These are phyloP conservation scores for Smittia sp. DNA, from an alignment of 2,888 invertebrate species.

Conservation along the genomic window DNA sequence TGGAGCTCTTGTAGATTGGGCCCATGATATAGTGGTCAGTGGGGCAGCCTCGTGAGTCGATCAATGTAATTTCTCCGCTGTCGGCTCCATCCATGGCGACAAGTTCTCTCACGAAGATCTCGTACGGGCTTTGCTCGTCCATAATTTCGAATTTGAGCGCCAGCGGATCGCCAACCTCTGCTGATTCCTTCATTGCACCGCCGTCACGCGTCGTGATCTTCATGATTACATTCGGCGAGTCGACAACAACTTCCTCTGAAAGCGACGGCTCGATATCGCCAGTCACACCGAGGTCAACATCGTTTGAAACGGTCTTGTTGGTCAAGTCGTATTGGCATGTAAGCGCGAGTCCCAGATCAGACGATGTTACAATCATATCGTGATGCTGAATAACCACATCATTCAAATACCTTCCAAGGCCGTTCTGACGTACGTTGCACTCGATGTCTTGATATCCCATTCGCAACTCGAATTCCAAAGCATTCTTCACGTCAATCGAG, in stretches of 20 bases:
- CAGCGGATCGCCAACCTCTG: slow-evolving; percentile 89
- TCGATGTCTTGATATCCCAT: slow-evolving; percentile 92
- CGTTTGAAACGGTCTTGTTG: slow-evolving; percentile 90
- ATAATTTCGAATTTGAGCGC: slow-evolving; percentile 88
- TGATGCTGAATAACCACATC: slow-evolving; percentile 95
- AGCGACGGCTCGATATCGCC: slow-evolving; percentile 84
- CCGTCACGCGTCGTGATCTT: slow-evolving; percentile 83
- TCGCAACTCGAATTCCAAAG: slow-evolving; percentile 84
- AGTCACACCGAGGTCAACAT: slow-evolving; percentile 83
- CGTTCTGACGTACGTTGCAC: slow-evolving; percentile 88
- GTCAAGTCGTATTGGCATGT: slow-evolving; percentile 93
- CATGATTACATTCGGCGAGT: slow-evolving; percentile 94
- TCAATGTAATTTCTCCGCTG: slow-evolving; percentile 86
- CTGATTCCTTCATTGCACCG: slow-evolving; percentile 78
- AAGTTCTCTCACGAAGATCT: slow-evolving; percentile 90
- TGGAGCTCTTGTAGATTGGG: slow-evolving; percentile 77
- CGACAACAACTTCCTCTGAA: slow-evolving; percentile 87
- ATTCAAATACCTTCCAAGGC: slow-evolving; percentile 81
- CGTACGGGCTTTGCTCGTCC: slow-evolving; percentile 89
- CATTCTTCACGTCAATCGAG: slow-evolving; percentile 81
- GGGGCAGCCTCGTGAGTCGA: slow-evolving; percentile 88
- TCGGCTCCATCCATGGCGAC: slow-evolving; percentile 94
- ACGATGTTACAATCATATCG: slow-evolving; percentile 91
- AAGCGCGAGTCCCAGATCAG: slow-evolving; percentile 88
- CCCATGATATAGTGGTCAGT: slow-evolving; percentile 94